These are phyloP conservation scores for Aphidius gifuensis DNA, from an alignment of 1,140 invertebrate species.

Conservation along the genomic window DNA sequence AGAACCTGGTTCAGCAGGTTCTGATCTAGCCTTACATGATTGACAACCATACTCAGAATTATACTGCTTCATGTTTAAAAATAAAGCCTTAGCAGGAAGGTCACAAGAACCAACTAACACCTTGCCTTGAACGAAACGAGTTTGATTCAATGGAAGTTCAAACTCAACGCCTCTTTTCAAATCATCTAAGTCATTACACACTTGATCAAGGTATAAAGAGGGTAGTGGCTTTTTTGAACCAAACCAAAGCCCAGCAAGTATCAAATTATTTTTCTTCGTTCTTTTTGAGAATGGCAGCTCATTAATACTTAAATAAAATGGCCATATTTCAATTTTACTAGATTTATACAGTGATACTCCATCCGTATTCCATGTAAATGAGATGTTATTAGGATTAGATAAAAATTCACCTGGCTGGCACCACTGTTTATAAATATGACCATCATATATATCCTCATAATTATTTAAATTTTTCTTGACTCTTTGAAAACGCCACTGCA, in stretches of 20 bases:
- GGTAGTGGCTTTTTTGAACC: too few species aligned
- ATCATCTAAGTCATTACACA: not conserved
- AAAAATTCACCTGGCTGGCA: not conserved
- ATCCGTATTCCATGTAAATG: too few species aligned
- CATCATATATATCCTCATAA: slow-evolving; percentile 15
- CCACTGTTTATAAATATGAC: not conserved
- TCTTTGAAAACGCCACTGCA: too few species aligned
- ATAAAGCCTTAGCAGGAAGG: slow-evolving; percentile 15
- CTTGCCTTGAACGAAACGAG: not conserved
- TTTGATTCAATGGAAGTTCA: not conserved
- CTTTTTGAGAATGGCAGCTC: slow-evolving; percentile 16
- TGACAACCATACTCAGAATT: too few species aligned
- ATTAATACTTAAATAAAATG: slow-evolving; percentile 20
- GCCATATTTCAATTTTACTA: slow-evolving; percentile 19
- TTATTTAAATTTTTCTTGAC: too few species aligned
- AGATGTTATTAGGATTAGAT: slow-evolving; percentile 17
- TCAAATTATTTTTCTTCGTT: slow-evolving; percentile 14
- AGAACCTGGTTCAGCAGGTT: slow-evolving; percentile 8
- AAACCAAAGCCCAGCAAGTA: slow-evolving; percentile 24
- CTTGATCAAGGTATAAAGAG: slow-evolving; percentile 9
- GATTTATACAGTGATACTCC: slow-evolving; percentile 17
- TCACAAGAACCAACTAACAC: slow-evolving; percentile 11
- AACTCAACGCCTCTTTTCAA: slow-evolving; percentile 10
- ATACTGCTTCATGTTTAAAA: too few species aligned
- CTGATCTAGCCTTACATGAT: too few species aligned